Percentiles rank a stretch among this genome's conserved stretches.
Evolutionary conservation across 2,797 vertebrate genomes (phyloP).

Genomic region (Ctenosaura bakeri): DNA sequence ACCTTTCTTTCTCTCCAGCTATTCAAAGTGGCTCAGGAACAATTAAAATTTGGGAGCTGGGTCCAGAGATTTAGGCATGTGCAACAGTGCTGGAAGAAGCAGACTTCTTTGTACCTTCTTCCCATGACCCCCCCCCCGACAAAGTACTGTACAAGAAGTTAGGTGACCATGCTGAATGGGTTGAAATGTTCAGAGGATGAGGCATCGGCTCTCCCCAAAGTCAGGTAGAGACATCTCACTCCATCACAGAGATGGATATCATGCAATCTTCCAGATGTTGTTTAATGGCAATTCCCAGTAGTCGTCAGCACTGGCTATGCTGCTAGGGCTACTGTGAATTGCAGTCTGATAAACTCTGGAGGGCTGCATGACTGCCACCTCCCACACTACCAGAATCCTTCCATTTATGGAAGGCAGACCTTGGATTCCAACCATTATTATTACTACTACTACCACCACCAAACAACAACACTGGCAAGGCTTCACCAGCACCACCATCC

Average conservation of each 20-base stretch:
- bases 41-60: neutral
- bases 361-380: no score
- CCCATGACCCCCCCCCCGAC: neutral
- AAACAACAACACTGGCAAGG: neutral
- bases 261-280: no score
- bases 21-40: neutral
- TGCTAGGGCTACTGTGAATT: no score
- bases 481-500: neutral
- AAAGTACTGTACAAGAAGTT: neutral
- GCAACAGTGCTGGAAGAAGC: neutral
- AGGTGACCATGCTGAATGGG: neutral
- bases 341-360: no score
- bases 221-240: neutral
- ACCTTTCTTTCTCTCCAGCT: fast-evolving
- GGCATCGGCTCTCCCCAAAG: neutral
- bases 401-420: neutral
- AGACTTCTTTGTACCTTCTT: neutral
- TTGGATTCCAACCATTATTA: neutral
- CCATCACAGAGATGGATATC: no score
- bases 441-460: neutral
- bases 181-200: neutral
- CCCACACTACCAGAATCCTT: neutral
- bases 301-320: no score
- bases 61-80: neutral
- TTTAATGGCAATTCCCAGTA: no score